Base-by-base conservation (phyloP, 1,140 invertebrate species). In the Lucilia cuprina region DNA sequence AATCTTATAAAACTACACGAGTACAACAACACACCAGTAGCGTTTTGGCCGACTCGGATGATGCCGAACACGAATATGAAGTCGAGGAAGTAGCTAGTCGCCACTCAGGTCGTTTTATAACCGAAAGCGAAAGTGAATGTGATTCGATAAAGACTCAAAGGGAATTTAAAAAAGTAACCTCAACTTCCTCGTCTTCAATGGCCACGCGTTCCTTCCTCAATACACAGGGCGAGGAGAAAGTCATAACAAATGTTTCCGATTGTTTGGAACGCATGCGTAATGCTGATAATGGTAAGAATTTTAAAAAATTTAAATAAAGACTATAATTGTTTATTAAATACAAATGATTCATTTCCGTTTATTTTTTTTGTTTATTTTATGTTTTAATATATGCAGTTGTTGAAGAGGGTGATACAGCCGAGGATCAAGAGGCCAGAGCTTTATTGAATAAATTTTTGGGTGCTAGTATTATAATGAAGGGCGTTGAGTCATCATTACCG, bases 401-500 rank as follows among this genome's bases (percentile, higher is more conserved):
- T 70, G 92, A 93, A 84, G 93, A 93, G 50, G 93, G 93, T 9
- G 94, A 95, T 88, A 93, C 90, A 2, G 89, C 86, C 70, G 94
- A 95, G 88, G 95, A 96, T 90, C 89, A 92, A n/a, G 94, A 95
- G 88, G 95, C 95, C 13, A 92, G 94, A 65, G 93, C 94, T 83
- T 91, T 96, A 85, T 92, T 96, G 34, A 96, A 96, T 92, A 96
- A 96, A 91, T 96, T 96, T 91, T 92, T 96, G 34, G 95, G 95
- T 70, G 95, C 95, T 82, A 95, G 95, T 85, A 94, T 96, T 83
- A 93, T 96, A 21, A 93, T 96, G 91, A 93, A 94, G 82, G 95
- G 90, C 5, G 88, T 91, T 41, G 90, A 91, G 83, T 87, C 86
- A 83, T 87, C 89, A 85, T 65, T 50, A 86, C 88, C 19, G 47